Evolutionary conservation across 2,797 vertebrate species (phyloP).

Genomic region (Fundulus diaphanus): DNA sequence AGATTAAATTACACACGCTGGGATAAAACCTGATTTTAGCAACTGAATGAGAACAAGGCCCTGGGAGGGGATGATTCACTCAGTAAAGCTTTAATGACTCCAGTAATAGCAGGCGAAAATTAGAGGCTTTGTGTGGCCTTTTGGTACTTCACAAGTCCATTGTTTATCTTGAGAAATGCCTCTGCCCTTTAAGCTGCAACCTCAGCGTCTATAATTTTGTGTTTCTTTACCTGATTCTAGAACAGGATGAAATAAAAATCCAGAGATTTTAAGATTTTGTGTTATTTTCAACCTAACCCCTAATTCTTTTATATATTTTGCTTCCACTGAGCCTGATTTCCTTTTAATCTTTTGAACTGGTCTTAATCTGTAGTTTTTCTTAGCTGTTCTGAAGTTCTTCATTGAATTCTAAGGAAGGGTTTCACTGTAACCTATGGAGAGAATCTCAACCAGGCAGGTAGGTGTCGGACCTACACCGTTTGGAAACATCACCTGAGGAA

Average conservation of each 20-base stretch:
- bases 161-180: constrained; percentile 56
- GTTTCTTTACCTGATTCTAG: constrained; percentile 12
- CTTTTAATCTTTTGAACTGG: not conserved
- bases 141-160: constrained; percentile 41
- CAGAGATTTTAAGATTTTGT: not conserved
- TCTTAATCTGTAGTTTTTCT: not conserved
- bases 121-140: constrained; percentile 51
- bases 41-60: constrained; percentile 16
- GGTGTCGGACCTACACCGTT: too few relatives aligned
- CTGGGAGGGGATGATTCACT: constrained; percentile 31
- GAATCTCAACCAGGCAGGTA: too few relatives aligned
- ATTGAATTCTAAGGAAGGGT: too few relatives aligned
- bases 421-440: too few relatives aligned
- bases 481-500: too few relatives aligned
- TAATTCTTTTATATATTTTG: not conserved
- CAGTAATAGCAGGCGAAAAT: constrained; percentile 51
- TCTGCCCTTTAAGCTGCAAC: constrained; percentile 55
- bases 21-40: constrained; percentile 23
- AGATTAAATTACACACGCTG: not conserved
- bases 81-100: constrained; percentile 49
- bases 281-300: not conserved
- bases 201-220: constrained; percentile 22
- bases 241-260: constrained; percentile 8
- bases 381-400: too few relatives aligned
- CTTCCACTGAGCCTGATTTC: too few relatives aligned